Evolutionary conservation across 1,140 invertebrate genomes (phyloP), one percentile per base, ranked within the genome.

Genomic region (Drosophila malerkotliana): DNA sequence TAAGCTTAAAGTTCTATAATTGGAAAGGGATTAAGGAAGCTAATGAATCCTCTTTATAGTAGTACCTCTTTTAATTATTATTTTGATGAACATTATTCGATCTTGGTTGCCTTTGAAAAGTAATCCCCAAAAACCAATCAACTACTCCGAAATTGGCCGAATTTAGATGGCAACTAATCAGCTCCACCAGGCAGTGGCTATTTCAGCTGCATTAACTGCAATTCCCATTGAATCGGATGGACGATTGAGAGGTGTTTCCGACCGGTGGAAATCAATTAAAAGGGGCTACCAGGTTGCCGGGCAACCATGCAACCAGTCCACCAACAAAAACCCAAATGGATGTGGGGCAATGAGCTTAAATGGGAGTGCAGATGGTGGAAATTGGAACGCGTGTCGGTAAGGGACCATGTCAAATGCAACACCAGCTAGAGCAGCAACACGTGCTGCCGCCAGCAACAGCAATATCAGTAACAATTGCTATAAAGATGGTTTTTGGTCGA

Each of bases 211-310:
- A 67, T 67, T 63, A 64, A 44, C 59, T 63, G 59, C 45, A 41
- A 34, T 67, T 52, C 63, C 34, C 63, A 64, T 44, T 62, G 63
- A 67, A 67, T 67, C 45, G 63, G n/a, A 63, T 63, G 47, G 61
- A 21, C 60, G 37, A 79, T 62, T 53, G 66, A 60, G 63, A 84
- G 80, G 80, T 79, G 80, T 78, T 78, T 57, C 48, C 45, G 58
- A 67, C 67, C 78, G 78, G 61, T 63, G 67, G 67, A 80, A 84
- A 80, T 85, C 81, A 84, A 84, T 84, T 85, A 85, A 71, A 85
- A 63, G 49, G 55, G 66, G 49, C 61, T 69, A 8, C 44, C 18
- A 47, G 72, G 72, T 18, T 18, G 18, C 18, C 15, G 55, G 66
- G 49, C 61, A 64, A 8, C 44, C 18, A 47, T 66, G 72, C 21